Conservation (phyloP, 2,113 vertebrate species). For the Choloepus hoffmanni region DNA sequence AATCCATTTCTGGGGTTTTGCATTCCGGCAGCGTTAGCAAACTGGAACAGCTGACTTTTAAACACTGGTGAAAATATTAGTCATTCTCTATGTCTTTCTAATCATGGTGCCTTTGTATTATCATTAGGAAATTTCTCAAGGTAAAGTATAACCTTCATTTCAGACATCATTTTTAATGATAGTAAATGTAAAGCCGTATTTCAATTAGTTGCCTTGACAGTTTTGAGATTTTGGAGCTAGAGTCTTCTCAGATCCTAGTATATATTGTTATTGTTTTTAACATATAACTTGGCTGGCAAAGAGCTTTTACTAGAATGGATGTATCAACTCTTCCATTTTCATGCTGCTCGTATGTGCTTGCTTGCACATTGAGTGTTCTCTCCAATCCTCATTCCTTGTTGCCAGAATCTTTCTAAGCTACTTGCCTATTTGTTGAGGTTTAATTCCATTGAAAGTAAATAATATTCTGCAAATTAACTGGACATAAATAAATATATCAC, state of each 20-base stretch:
- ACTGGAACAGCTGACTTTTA: background rate
- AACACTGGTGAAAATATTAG: slow-evolving; percentile 11
- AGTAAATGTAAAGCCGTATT: slow-evolving; percentile 1
- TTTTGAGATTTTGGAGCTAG: slow-evolving; percentile 36
- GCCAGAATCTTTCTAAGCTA: slow-evolving; percentile 31
- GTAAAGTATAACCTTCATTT: slow-evolving; percentile 37
- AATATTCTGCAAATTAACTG: background rate
- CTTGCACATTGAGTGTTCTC: background rate
- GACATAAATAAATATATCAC: background rate
- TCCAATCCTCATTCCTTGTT: slow-evolving; percentile 22
- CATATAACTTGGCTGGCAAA: background rate
- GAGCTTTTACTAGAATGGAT: background rate
- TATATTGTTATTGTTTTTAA: slow-evolving; percentile 9
- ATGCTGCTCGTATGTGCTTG: background rate
- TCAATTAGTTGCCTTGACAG: background rate
- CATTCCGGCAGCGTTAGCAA: too few relatives aligned
- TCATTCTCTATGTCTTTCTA: slow-evolving; percentile 51
- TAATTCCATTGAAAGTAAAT: slow-evolving; percentile 18
- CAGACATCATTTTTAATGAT: slow-evolving; percentile 16
- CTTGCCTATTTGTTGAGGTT: background rate
- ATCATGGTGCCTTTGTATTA: slow-evolving; percentile 15
- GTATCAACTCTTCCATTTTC: background rate
- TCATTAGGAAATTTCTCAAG: slow-evolving; percentile 47
- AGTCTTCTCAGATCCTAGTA: background rate
- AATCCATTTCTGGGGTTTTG: too few relatives aligned